phyloP scores from a whole-genome alignment of 2,888 invertebrate species.

The Drosophila rubida region DNA sequence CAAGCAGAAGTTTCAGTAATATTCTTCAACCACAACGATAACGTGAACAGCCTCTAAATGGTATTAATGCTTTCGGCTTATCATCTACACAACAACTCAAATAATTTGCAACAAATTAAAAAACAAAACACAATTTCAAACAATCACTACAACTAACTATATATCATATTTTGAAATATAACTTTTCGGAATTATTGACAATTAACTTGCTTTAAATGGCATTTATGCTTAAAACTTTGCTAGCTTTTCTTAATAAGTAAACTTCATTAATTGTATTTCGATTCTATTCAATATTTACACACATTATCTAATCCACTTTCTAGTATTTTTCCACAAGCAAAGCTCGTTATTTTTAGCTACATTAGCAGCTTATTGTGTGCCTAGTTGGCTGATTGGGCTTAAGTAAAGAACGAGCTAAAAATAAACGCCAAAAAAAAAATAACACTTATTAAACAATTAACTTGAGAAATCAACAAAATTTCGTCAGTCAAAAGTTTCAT shows the following conservation, averaged over 20 bases:
- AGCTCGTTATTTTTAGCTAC: not conserved
- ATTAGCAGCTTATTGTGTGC: not conserved
- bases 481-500: not conserved
- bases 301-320: conserved; percentile 1
- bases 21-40: not conserved
- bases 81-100: too few relatives aligned
- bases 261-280: too few relatives aligned
- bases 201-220: too few relatives aligned
- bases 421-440: not conserved
- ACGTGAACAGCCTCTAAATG: not conserved
- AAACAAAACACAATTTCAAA: too few relatives aligned
- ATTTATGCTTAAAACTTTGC: too few relatives aligned
- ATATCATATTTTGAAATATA: too few relatives aligned
- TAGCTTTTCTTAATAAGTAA: too few relatives aligned
- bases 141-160: too few relatives aligned
- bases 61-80: not conserved
- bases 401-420: not conserved
- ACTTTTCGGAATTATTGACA: too few relatives aligned
- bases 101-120: too few relatives aligned
- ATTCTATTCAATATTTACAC: not conserved
- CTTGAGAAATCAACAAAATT: conserved; percentile 10
- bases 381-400: not conserved
- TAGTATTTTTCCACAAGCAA: not conserved
- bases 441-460: conserved; percentile 7
- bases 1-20: not conserved